Conservation (phyloP, 2,888 invertebrate genomes). For the Oligia strigilis region DNA sequence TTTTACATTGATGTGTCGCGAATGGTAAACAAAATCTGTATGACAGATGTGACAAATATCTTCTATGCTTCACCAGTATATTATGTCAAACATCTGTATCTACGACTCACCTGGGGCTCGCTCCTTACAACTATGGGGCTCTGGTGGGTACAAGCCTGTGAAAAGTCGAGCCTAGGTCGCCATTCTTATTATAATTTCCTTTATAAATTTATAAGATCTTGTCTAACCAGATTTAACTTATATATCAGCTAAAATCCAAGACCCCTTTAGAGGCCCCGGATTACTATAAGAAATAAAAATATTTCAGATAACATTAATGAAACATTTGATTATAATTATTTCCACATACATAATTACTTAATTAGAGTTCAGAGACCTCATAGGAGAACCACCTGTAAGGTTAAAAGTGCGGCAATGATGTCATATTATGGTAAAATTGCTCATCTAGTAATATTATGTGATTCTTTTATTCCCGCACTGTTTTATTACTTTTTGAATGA, state of each 20-base stretch:
- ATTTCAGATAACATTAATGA: slow-evolving; percentile 8
- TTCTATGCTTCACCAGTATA: background rate
- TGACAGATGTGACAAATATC: too few relatives aligned
- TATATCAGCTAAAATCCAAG: background rate
- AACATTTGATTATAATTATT: slow-evolving; percentile 28
- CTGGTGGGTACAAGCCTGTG: background rate
- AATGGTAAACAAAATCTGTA: background rate
- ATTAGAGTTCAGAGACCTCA: slow-evolving; percentile 53
- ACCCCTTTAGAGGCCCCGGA: slow-evolving; percentile 4
- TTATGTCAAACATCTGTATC: background rate
- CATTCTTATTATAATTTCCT: background rate
- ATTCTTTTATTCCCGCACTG: background rate
- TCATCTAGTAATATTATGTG: slow-evolving; percentile 2
- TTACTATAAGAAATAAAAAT: slow-evolving; percentile 13
- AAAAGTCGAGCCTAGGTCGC: background rate
- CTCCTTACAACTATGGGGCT: background rate
- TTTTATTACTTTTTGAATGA: background rate
- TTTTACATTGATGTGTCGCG: background rate
- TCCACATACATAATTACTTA: background rate
- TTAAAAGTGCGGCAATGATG: slow-evolving; percentile 50
- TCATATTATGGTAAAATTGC: slow-evolving; percentile 20
- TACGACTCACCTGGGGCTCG: background rate
- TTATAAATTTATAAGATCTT: background rate
- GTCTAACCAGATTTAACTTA: background rate
- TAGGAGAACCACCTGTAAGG: slow-evolving; percentile 24